phyloP scores from a whole-genome alignment of 1,140 invertebrate genomes.

The Cylas formicarius region DNA sequence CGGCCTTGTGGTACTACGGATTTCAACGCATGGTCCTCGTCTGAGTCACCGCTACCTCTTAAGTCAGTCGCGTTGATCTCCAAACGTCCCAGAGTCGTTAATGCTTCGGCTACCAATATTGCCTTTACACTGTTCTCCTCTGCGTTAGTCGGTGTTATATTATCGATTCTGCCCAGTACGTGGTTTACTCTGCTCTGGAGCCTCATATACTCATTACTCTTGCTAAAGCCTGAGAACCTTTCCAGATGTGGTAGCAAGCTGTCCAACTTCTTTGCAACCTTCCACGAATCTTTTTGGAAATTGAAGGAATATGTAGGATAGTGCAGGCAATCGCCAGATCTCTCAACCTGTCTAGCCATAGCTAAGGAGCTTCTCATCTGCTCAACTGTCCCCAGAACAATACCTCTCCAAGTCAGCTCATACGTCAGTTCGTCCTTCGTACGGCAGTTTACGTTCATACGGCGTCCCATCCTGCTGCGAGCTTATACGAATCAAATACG shows the following conservation, averaged over 20 bases:
- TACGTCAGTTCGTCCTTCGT: constrained; percentile 12
- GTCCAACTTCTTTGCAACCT: constrained; percentile 4
- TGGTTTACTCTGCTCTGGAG: constrained; percentile 7
- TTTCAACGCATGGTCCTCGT: no score
- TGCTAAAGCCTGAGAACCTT: not conserved
- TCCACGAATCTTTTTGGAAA: constrained; percentile 7
- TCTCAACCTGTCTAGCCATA: constrained; percentile 9
- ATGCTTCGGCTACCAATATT: no score
- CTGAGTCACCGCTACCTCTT: no score
- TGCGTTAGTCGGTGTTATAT: no score
- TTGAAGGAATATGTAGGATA: constrained; percentile 8
- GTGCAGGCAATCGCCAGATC: constrained; percentile 11
- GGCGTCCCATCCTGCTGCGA: constrained; percentile 12
- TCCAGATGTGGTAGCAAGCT: not conserved
- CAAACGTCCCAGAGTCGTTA: no score
- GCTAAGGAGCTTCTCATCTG: constrained; percentile 11
- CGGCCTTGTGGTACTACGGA: no score
- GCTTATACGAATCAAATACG: no score
- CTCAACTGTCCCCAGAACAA: constrained; percentile 9
- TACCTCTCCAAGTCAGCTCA: constrained; percentile 10
- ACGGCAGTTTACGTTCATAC: constrained; percentile 9
- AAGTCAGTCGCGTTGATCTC: no score
- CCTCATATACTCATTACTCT: constrained; percentile 1
- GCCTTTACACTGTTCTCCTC: no score
- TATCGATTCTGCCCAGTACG: constrained; percentile 10